These are phyloP conservation scores for Uloborus diversus DNA, from an alignment of 1,140 invertebrate genomes.

Conservation along the genomic window DNA sequence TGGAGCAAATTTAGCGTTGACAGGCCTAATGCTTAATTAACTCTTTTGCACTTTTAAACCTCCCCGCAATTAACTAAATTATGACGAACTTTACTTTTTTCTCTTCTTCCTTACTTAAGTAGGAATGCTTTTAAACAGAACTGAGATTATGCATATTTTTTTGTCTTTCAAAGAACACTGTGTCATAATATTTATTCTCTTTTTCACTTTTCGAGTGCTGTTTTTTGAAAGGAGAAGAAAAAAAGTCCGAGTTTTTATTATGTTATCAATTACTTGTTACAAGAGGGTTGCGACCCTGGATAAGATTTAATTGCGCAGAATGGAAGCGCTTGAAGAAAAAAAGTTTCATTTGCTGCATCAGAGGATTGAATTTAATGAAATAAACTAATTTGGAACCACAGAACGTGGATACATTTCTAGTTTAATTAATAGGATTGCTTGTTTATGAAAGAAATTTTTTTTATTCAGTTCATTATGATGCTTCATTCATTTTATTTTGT, in stretches of 20 bases:
- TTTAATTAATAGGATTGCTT: neutral
- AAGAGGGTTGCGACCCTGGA: neutral
- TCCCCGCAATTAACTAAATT: constrained; percentile 16
- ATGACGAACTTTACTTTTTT: constrained; percentile 7
- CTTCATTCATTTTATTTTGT: too few species aligned
- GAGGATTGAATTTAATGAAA: neutral
- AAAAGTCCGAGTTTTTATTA: neutral
- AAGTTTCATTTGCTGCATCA: neutral
- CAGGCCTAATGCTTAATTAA: constrained; percentile 32
- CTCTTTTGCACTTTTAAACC: constrained; percentile 14
- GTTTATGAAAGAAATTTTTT: too few species aligned
- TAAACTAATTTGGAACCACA: neutral
- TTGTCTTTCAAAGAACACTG: neutral
- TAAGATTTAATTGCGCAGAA: neutral
- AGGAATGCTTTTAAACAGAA: neutral
- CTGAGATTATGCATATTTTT: neutral
- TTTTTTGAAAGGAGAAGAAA: neutral
- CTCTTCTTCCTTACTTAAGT: too few species aligned
- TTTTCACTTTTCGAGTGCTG: neutral
- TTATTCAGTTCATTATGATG: too few species aligned
- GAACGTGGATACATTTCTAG: neutral
- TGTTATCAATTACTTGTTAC: constrained; percentile 2
- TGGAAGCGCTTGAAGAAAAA: neutral
- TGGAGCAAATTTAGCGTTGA: constrained; percentile 22
- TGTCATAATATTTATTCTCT: neutral